These are phyloP conservation scores for Fragum whitleyi DNA, from an alignment of 2,888 invertebrate species.

Conservation along the genomic window DNA sequence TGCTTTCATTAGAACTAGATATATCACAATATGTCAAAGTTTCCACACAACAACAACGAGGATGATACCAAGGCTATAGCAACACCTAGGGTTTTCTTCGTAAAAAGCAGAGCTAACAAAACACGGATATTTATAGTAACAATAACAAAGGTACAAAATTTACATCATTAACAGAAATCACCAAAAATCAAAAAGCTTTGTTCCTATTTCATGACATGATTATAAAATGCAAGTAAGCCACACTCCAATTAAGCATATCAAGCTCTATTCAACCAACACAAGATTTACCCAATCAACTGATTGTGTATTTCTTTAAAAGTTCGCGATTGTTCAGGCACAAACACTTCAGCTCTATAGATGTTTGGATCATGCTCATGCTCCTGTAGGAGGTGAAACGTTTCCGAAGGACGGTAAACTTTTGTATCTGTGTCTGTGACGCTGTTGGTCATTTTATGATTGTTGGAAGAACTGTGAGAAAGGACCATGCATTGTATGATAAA, in stretches of 20 bases:
- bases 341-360: slow-evolving; percentile 45
- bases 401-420: slow-evolving; percentile 74
- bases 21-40: too few species aligned
- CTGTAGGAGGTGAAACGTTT: slow-evolving; percentile 79
- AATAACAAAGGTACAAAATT: too few species aligned
- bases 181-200: too few species aligned
- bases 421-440: not conserved
- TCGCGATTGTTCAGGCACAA: slow-evolving; percentile 56
- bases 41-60: too few species aligned
- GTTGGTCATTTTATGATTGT: not conserved
- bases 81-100: too few species aligned
- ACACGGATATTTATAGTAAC: too few species aligned
- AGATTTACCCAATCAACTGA: slow-evolving; percentile 37
- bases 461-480: not conserved
- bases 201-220: too few species aligned
- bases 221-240: too few species aligned
- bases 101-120: too few species aligned
- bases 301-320: slow-evolving; percentile 56
- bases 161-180: too few species aligned
- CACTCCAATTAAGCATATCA: not conserved
- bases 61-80: too few species aligned
- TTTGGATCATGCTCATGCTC: slow-evolving; percentile 73
- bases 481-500: not conserved
- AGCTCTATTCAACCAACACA: slow-evolving; percentile 6
- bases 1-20: too few species aligned